Evolutionary conservation across 1,140 invertebrate genomes (phyloP).

Genomic region (Zeugodacus cucurbitae): DNA sequence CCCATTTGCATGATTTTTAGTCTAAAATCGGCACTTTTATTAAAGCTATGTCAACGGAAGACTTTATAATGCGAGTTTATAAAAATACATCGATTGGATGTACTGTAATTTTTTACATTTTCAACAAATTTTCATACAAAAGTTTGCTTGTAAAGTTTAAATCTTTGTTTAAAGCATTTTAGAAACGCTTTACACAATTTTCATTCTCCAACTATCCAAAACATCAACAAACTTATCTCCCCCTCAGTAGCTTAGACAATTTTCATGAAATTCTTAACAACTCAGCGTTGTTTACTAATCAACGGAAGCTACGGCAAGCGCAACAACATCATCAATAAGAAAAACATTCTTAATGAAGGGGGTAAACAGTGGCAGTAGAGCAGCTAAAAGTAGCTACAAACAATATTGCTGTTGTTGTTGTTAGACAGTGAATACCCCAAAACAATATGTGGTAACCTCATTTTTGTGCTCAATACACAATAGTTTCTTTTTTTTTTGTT

Average conservation of each 20-base stretch:
- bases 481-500: background rate
- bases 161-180: no score
- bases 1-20: no score
- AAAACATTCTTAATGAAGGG: constrained; percentile 17
- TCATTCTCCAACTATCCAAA: no score
- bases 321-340: background rate
- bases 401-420: background rate
- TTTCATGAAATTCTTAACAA: background rate
- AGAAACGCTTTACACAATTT: no score
- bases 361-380: background rate
- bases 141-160: no score
- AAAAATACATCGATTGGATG: no score
- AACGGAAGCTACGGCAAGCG: background rate
- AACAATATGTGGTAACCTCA: constrained; percentile 22
- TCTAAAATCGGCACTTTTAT: no score
- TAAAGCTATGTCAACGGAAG: no score
- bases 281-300: background rate
- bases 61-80: no score
- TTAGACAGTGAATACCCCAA: background rate
- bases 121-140: no score
- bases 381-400: background rate
- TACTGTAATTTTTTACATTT: no score
- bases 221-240: no score
- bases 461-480: background rate
- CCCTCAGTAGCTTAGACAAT: background rate